A percentile compares a stretch with the other conserved stretches of the same genome.
phyloP scores from a whole-genome alignment of 2,888 invertebrate genomes.

The Parnassius mnemosyne region DNA sequence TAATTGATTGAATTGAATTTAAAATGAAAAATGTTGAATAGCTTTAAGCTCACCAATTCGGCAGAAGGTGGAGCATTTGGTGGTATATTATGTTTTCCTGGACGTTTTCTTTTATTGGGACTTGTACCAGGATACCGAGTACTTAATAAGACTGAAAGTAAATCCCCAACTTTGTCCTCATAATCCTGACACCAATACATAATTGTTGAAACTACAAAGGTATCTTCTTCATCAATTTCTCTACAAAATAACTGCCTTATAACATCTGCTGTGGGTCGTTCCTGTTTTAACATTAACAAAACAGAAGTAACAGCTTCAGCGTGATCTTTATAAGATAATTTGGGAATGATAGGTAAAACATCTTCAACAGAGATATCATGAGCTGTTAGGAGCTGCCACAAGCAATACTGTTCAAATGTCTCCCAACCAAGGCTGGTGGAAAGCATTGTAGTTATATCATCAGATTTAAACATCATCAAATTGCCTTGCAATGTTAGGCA shows the following conservation, averaged over 20 bases:
- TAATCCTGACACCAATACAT: constrained; percentile 97
- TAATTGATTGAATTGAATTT: background rate
- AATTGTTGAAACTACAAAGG: constrained; percentile 94
- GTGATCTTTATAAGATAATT: constrained; percentile 90
- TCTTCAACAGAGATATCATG: constrained; percentile 97
- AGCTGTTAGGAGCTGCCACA: constrained; percentile 97
- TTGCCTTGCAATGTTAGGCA: constrained; percentile 95
- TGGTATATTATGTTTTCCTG: constrained; percentile 85
- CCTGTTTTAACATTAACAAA: constrained; percentile 93
- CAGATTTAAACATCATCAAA: constrained; percentile 89
- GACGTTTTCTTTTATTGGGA: constrained; percentile 94
- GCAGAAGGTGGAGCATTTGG: constrained; percentile 87
- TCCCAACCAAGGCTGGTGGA: constrained; percentile 96
- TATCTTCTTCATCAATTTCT: constrained; percentile 87
- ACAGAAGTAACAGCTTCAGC: constrained; percentile 96
- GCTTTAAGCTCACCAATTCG: constrained; percentile 83
- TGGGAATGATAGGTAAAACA: constrained; percentile 87
- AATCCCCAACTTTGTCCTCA: constrained; percentile 92
- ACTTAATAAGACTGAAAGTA: constrained; percentile 88
- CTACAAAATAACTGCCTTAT: constrained; percentile 91
- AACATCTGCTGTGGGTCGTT: constrained; percentile 92
- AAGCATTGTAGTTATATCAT: constrained; percentile 86
- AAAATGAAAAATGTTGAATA: background rate
- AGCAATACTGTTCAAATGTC: constrained; percentile 97
- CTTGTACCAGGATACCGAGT: constrained; percentile 92